A percentile compares a stretch with the other conserved stretches of the same genome.
phyloP scores from a whole-genome alignment of 1,140 invertebrate species.

The Zaprionus camerounensis region DNA sequence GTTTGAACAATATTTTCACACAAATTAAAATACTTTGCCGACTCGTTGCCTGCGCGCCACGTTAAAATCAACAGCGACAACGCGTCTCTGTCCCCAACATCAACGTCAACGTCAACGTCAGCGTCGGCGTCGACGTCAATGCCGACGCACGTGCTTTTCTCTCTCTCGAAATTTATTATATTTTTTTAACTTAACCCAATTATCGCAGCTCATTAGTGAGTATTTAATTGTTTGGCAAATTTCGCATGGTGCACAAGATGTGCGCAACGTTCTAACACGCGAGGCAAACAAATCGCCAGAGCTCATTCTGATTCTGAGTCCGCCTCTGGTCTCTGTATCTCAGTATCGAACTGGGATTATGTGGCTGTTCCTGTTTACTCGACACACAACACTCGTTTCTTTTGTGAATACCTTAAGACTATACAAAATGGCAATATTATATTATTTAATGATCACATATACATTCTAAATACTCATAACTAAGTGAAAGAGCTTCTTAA shows the following conservation, averaged over 20 bases:
- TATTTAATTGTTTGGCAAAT: conserved; percentile 76
- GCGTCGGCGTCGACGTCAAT: neutral
- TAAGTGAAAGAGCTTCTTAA: too few relatives aligned
- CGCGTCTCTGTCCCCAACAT: neutral
- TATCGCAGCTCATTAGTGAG: conserved; percentile 74
- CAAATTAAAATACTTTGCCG: conserved; percentile 77
- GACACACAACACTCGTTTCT: conserved; percentile 8
- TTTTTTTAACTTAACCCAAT: conserved; percentile 70
- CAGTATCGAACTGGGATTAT: conserved; percentile 29
- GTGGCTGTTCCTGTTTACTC: conserved; percentile 31
- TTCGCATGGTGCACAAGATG: conserved; percentile 30
- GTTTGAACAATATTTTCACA: conserved; percentile 79
- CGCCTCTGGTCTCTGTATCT: too few relatives aligned
- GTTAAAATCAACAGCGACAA: conserved; percentile 38
- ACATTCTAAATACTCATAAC: too few relatives aligned
- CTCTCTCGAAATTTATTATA: conserved; percentile 32
- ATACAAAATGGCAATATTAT: neutral
- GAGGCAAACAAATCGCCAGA: conserved; percentile 53
- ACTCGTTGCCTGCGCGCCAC: conserved; percentile 50
- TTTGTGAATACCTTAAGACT: too few relatives aligned
- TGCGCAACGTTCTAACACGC: conserved; percentile 63
- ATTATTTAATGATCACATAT: too few relatives aligned
- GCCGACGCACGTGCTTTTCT: conserved; percentile 28
- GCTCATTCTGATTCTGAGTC: neutral
- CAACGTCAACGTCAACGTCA: conserved; percentile 7